A percentile compares a stretch with the other conserved stretches of the same genome.
Evolutionary conservation across 2,797 vertebrate genomes (phyloP).

Genomic region (Trematomus bernacchii): DNA sequence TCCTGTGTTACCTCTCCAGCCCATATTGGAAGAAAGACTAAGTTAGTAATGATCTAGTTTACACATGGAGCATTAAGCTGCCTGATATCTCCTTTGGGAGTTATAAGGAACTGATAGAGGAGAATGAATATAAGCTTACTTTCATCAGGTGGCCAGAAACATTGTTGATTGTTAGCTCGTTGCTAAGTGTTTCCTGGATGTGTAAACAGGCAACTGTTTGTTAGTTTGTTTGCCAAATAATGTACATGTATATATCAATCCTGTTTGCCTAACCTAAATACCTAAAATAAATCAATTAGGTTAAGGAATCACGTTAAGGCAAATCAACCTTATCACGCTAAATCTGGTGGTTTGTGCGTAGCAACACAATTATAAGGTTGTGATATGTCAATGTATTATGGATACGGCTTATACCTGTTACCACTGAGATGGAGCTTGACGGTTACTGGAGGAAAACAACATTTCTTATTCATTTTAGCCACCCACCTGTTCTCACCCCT

Average conservation of each 20-base stretch:
- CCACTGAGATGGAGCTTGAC: neutral
- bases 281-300: neutral
- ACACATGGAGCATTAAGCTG: neutral
- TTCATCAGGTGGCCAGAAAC: neutral
- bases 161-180: neutral
- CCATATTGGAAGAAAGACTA: neutral
- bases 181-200: neutral
- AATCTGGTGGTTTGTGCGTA: neutral
- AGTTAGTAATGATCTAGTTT: too few species aligned
- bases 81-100: neutral
- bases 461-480: constrained; percentile 7
- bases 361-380: neutral
- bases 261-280: neutral
- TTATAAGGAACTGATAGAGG: too few species aligned
- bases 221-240: neutral
- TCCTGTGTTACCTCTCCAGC: neutral
- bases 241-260: neutral
- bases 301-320: neutral
- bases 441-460: neutral
- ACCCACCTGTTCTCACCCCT: neutral
- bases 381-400: neutral
- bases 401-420: neutral
- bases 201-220: too few species aligned
- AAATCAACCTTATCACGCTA: neutral
- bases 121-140: too few species aligned